Conservation (phyloP, 2,113 vertebrate species). For the Petrocephalus microphthalmus region DNA sequence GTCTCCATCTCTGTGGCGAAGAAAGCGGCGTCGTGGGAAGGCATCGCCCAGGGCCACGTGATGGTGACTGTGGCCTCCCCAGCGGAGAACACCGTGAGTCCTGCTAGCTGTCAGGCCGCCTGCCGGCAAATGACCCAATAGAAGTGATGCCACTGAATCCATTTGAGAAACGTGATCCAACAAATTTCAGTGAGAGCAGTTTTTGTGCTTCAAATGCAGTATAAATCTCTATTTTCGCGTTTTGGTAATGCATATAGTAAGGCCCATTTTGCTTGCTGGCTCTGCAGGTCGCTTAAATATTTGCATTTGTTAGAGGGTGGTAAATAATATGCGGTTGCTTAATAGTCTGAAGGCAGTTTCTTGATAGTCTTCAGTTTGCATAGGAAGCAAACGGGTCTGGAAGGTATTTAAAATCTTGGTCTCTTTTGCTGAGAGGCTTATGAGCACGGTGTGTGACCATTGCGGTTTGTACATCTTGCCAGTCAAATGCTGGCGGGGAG, state of each 20-base stretch:
- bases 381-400: neutral
- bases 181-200: neutral
- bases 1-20: conserved; percentile 96
- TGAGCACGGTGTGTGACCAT: neutral
- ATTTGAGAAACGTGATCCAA: neutral
- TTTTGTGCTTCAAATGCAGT: neutral
- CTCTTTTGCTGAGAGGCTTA: neutral
- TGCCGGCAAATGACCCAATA: neutral
- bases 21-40: conserved; percentile 94
- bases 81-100: conserved; percentile 78
- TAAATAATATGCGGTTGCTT: neutral
- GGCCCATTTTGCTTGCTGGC: neutral
- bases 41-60: conserved; percentile 88
- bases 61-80: conserved; percentile 91
- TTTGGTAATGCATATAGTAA: neutral
- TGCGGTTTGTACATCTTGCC: neutral
- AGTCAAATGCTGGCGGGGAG: conserved; percentile 80
- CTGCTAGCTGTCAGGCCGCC: neutral
- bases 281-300: neutral
- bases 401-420: neutral
- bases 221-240: neutral
- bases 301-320: neutral
- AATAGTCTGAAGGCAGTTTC: neutral
- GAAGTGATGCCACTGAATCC: neutral
- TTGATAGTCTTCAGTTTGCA: neutral